Percentiles rank a stretch among this genome's conserved stretches.
Conservation (phyloP, 53 echinoderm and acorn worm species). For the Glandiceps talaboti region DNA sequence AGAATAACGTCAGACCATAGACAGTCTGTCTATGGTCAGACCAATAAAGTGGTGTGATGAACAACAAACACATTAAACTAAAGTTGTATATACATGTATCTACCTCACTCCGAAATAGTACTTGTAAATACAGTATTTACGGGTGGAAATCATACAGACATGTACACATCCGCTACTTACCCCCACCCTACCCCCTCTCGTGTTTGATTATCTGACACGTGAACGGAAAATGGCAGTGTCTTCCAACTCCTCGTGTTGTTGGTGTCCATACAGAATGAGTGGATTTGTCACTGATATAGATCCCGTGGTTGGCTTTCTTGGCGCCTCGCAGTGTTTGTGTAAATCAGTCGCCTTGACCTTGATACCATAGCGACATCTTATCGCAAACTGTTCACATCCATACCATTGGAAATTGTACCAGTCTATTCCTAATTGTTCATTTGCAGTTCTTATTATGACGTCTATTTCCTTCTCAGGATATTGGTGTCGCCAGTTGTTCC, state of each 20-base stretch:
- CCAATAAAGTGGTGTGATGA: too few species aligned
- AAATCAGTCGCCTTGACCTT: slow-evolving; percentile 80
- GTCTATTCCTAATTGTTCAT: slow-evolving; percentile 75
- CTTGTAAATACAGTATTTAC: too few species aligned
- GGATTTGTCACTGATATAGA: slow-evolving; percentile 64
- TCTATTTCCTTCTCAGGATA: slow-evolving; percentile 35
- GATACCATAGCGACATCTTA: slow-evolving; percentile 79
- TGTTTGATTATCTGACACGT: not conserved
- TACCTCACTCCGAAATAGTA: too few species aligned
- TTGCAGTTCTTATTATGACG: slow-evolving; percentile 66
- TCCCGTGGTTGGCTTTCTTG: slow-evolving; percentile 26
- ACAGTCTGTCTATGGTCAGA: too few species aligned
- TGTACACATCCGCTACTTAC: too few species aligned
- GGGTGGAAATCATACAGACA: too few species aligned
- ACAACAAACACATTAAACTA: too few species aligned
- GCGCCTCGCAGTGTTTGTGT: slow-evolving; percentile 47
- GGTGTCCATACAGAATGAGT: slow-evolving; percentile 78
- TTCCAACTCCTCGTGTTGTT: slow-evolving; percentile 51
- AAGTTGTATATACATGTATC: too few species aligned
- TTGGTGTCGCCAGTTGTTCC: slow-evolving; percentile 75
- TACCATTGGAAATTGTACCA: slow-evolving; percentile 96
- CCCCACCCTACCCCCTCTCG: not conserved
- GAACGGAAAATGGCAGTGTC: not conserved
- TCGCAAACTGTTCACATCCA: slow-evolving; percentile 91
- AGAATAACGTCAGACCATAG: too few species aligned